These are phyloP conservation scores for Perccottus glenii DNA, from an alignment of 2,113 vertebrate genomes.

Conservation along the genomic window DNA sequence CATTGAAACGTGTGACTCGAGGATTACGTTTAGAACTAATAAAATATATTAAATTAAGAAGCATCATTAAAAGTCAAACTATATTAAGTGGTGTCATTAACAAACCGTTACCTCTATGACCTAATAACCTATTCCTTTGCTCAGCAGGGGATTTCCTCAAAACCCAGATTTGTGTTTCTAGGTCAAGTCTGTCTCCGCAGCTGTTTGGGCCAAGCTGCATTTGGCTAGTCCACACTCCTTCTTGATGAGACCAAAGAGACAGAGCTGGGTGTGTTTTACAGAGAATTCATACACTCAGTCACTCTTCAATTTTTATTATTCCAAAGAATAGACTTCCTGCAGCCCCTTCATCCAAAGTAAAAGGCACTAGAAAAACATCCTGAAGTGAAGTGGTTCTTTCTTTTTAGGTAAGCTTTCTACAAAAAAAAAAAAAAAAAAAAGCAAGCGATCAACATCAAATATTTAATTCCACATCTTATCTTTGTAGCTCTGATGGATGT, in stretches of 20 bases:
- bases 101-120: neutral
- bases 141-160: slow-evolving; percentile 47
- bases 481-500: slow-evolving; percentile 49
- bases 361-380: slow-evolving; percentile 3
- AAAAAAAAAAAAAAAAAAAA: slow-evolving; percentile 7
- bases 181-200: slow-evolving; percentile 31
- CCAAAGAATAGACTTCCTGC: slow-evolving; percentile 14
- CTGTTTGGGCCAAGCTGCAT: slow-evolving; percentile 33
- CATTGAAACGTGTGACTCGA: no score
- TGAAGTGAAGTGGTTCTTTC: slow-evolving; percentile 7
- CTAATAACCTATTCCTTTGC: slow-evolving; percentile 25
- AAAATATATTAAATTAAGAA: neutral
- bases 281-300: slow-evolving; percentile 30
- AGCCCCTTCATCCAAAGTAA: neutral
- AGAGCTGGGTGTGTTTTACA: slow-evolving; percentile 61
- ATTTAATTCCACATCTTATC: slow-evolving; percentile 51
- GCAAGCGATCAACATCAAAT: slow-evolving; percentile 36
- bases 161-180: slow-evolving; percentile 37
- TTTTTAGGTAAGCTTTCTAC: slow-evolving; percentile 19
- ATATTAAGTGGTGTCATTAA: slow-evolving; percentile 9
- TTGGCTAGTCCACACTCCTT: slow-evolving; percentile 32
- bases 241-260: slow-evolving; percentile 52
- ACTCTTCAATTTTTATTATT: slow-evolving; percentile 18
- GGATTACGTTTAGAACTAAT: no score
- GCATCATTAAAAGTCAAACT: neutral